These are phyloP conservation scores for Anthoptus insignis DNA, from an alignment of 2,888 invertebrate species.

Conservation along the genomic window DNA sequence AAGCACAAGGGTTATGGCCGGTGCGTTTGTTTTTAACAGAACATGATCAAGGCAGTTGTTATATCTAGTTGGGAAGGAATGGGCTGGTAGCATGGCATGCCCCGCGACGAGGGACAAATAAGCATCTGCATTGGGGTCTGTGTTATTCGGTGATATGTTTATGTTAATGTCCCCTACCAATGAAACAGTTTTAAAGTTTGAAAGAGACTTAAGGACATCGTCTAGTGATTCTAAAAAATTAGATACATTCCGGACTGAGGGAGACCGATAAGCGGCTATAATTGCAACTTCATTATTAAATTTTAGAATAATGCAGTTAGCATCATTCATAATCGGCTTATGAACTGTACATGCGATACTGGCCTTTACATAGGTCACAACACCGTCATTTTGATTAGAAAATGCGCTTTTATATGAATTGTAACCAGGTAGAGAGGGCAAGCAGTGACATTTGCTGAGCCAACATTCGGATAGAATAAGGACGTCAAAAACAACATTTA, in stretches of 20 bases:
- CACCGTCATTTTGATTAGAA: too few species aligned
- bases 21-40: conserved; percentile 4
- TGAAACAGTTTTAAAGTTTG: conserved; percentile 11
- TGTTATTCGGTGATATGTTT: neutral
- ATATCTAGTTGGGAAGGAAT: conserved; percentile 12
- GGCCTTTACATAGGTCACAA: too few species aligned
- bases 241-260: neutral
- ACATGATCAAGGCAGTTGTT: conserved; percentile 26
- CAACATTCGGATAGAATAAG: too few species aligned
- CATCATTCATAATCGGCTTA: conserved; percentile 2
- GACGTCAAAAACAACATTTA: too few species aligned
- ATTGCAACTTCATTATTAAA: neutral
- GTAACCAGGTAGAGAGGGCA: too few species aligned
- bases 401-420: too few species aligned
- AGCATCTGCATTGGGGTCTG: conserved; percentile 4
- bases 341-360: too few species aligned
- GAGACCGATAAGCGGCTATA: conserved; percentile 1
- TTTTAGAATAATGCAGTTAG: conserved; percentile 5
- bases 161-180: conserved; percentile 18
- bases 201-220: neutral
- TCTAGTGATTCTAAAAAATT: neutral
- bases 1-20: conserved; percentile 23
- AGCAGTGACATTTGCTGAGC: too few species aligned
- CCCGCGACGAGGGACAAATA: conserved; percentile 6
- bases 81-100: conserved; percentile 18